Conservation (phyloP, 2,888 invertebrate genomes). For the Aphodius granarius region DNA sequence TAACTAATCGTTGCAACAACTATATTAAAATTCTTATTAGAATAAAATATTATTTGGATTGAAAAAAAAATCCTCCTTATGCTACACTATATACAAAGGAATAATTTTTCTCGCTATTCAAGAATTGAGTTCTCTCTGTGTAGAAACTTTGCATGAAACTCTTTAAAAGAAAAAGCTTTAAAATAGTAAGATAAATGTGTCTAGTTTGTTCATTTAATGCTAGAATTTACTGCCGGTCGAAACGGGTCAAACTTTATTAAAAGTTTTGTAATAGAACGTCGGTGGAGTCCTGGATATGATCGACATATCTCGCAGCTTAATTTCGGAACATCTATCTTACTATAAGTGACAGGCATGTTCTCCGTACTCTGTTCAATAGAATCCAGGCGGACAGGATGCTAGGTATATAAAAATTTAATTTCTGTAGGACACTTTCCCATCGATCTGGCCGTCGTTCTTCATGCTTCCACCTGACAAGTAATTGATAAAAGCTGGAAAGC, state of each 20-base stretch:
- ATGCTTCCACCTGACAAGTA: background rate
- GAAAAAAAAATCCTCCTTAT: no score
- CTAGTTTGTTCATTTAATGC: background rate
- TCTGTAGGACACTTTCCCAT: background rate
- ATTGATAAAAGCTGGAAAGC: background rate
- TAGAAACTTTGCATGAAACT: no score
- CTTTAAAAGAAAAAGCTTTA: no score
- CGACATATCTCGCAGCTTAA: background rate
- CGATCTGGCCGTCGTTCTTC: background rate
- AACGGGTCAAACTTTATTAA: constrained; percentile 14
- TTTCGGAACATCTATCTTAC: background rate
- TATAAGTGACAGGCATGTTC: background rate
- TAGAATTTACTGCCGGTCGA: constrained; percentile 26
- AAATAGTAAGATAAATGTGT: background rate
- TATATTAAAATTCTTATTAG: no score
- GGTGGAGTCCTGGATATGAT: background rate
- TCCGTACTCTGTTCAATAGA: background rate
- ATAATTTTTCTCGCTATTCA: no score
- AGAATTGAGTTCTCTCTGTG: no score
- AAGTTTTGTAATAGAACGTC: background rate
- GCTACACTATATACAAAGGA: no score
- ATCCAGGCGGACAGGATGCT: background rate
- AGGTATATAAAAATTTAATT: background rate
- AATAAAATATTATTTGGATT: no score
- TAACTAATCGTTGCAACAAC: no score